Conservation (phyloP, 1,140 invertebrate species). For the Eciton burchellii region DNA sequence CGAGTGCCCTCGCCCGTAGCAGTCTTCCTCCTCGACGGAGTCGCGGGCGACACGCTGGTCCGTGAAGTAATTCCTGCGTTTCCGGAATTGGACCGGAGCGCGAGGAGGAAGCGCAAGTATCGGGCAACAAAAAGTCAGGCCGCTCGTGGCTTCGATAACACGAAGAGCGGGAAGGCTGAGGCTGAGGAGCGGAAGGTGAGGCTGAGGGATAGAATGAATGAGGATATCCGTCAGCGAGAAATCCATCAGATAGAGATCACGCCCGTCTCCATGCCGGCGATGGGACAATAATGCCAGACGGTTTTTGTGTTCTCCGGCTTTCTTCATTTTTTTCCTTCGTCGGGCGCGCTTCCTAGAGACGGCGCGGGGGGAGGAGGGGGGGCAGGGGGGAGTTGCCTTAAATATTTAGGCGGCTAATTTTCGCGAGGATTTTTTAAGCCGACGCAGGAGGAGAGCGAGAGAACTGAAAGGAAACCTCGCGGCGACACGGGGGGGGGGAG, state of each 20-base stretch:
- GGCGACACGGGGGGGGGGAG: constrained; percentile 69
- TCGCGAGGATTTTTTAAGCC: constrained; percentile 81
- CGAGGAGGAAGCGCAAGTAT: constrained; percentile 56
- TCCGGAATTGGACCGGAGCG: background rate
- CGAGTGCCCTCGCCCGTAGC: too few species aligned
- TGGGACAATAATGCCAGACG: constrained; percentile 80
- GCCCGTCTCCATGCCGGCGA: constrained; percentile 74
- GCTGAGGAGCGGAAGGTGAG: constrained; percentile 69
- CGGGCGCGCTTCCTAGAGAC: constrained; percentile 52
- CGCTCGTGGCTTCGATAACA: constrained; percentile 69
- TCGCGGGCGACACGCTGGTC: background rate
- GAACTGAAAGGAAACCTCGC: constrained; percentile 84
- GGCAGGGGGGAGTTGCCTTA: too few species aligned
- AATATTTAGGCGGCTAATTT: constrained; percentile 85
- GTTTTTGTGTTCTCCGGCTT: constrained; percentile 75
- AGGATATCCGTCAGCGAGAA: constrained; percentile 70
- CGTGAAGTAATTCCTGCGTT: background rate
- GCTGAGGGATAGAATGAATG: constrained; percentile 66
- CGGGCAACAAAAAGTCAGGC: constrained; percentile 65
- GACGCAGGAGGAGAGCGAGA: constrained; percentile 79
- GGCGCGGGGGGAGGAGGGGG: constrained; percentile 61
- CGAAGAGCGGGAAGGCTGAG: constrained; percentile 67
- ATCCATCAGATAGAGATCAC: constrained; percentile 82
- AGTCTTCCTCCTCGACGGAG: background rate
- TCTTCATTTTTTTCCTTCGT: constrained; percentile 59